phyloP scores from a whole-genome alignment of 2,888 invertebrate genomes.

The Drosophila meridionalis region DNA sequence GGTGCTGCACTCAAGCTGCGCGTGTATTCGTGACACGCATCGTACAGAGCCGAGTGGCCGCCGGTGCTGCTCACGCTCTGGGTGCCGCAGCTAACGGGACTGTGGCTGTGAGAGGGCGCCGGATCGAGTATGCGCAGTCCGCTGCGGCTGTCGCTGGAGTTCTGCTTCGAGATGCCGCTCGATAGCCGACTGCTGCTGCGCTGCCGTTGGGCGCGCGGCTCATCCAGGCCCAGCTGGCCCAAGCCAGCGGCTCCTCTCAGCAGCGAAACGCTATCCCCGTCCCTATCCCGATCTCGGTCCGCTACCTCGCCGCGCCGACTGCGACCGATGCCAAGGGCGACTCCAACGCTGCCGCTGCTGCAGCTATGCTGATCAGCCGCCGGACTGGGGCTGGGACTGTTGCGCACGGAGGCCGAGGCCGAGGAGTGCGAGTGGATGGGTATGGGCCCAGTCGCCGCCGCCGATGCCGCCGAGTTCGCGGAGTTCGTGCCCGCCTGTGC shows the following conservation, averaged over 20 bases:
- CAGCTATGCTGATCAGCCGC: slow-evolving; percentile 50
- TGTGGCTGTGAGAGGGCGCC: slow-evolving; percentile 64
- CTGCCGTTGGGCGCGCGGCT: slow-evolving; percentile 68
- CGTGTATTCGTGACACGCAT: slow-evolving; percentile 74
- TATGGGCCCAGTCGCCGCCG: slow-evolving; percentile 51
- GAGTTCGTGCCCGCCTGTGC: slow-evolving; percentile 72
- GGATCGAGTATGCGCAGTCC: slow-evolving; percentile 62
- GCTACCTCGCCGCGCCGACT: slow-evolving; percentile 42
- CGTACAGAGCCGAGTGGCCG: slow-evolving; percentile 73
- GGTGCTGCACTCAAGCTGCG: slow-evolving; percentile 72
- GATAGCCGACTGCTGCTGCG: slow-evolving; percentile 75
- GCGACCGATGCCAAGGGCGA: slow-evolving; percentile 47
- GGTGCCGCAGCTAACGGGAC: slow-evolving; percentile 71
- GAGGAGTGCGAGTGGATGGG: slow-evolving; percentile 51
- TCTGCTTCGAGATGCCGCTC: slow-evolving; percentile 81
- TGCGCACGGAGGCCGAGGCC: slow-evolving; percentile 46
- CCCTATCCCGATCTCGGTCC: slow-evolving; percentile 39
- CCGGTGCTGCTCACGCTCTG: slow-evolving; percentile 66
- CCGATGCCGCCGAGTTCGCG: slow-evolving; percentile 11
- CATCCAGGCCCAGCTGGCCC: slow-evolving; percentile 65
- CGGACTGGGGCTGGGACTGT: slow-evolving; percentile 60
- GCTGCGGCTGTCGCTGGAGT: slow-evolving; percentile 81
- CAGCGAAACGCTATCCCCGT: slow-evolving; percentile 73
- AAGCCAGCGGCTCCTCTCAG: slow-evolving; percentile 64
- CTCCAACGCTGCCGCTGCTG: slow-evolving; percentile 60